Percentiles rank a stretch among this genome's conserved stretches.
Evolutionary conservation across 2,797 vertebrate species (phyloP).

Genomic region (Hozukius guyotensis): DNA sequence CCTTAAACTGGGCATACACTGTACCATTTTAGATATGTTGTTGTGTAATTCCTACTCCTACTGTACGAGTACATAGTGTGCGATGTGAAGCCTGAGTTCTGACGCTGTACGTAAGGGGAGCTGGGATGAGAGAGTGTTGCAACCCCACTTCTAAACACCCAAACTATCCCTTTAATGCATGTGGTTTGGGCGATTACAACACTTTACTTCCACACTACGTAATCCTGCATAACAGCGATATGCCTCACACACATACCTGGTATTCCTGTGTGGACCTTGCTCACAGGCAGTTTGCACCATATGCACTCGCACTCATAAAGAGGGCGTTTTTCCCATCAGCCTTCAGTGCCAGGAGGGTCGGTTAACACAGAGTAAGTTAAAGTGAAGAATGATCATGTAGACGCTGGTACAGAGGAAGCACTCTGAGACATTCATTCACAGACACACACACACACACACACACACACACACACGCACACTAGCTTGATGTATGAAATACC

Average conservation of each 20-base stretch:
- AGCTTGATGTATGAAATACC: conserved; percentile 4
- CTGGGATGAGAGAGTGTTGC: not conserved
- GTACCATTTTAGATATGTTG: no score
- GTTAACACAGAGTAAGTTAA: not conserved
- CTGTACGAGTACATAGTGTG: no score
- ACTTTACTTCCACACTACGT: not conserved
- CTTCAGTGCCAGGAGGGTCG: not conserved
- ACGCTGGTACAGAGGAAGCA: not conserved
- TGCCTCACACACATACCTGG: not conserved
- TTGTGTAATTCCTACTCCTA: no score
- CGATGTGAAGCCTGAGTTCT: no score
- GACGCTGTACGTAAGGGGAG: no score
- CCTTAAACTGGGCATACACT: no score
- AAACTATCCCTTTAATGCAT: not conserved
- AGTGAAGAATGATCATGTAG: conserved; percentile 16
- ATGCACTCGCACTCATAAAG: not conserved
- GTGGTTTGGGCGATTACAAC: not conserved
- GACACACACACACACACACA: not conserved
- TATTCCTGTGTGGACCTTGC: not conserved
- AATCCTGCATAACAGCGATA: not conserved
- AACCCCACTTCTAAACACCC: not conserved
- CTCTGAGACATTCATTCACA: not conserved
- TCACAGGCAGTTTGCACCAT: not conserved
- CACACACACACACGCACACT: not conserved
- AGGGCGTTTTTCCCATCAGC: conserved; percentile 11